Percentiles rank a stretch among this genome's conserved stretches.
These are phyloP conservation scores for Eretmochelys imbricata DNA, from an alignment of 2,113 vertebrate genomes.

Conservation along the genomic window DNA sequence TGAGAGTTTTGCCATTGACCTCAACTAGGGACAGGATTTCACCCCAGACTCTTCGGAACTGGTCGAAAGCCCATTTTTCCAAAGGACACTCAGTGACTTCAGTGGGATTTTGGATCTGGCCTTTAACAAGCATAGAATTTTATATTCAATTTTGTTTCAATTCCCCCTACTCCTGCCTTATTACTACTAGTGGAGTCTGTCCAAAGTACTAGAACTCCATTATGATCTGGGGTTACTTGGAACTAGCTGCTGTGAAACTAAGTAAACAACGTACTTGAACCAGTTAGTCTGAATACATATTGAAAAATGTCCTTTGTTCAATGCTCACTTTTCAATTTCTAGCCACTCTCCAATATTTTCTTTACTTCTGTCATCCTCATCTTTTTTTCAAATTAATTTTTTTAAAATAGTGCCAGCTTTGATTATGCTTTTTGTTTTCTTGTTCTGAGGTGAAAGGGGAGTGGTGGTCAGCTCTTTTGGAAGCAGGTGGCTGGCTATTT, in stretches of 20 bases:
- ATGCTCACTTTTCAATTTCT: background rate
- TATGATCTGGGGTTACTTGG: background rate
- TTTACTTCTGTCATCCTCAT: background rate
- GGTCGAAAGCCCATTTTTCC: background rate
- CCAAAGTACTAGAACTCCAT: background rate
- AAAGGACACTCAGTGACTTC: background rate
- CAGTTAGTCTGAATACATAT: background rate
- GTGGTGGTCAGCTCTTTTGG: background rate
- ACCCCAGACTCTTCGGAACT: background rate
- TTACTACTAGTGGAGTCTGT: background rate
- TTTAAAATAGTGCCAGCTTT: background rate
- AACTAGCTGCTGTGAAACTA: too few relatives aligned
- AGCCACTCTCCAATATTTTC: background rate
- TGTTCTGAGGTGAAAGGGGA: slow-evolving; percentile 25
- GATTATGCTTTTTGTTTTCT: background rate
- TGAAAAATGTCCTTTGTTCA: rapidly evolving
- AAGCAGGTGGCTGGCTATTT: slow-evolving; percentile 46
- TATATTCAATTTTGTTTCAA: background rate
- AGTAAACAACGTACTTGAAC: background rate
- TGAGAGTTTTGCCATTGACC: background rate
- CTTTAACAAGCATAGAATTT: background rate
- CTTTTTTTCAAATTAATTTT: background rate
- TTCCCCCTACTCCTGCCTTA: too few relatives aligned
- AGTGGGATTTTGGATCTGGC: background rate
- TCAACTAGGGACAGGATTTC: background rate